Base-by-base conservation (phyloP, 2,797 vertebrate species). In the Myotis planiceps region DNA sequence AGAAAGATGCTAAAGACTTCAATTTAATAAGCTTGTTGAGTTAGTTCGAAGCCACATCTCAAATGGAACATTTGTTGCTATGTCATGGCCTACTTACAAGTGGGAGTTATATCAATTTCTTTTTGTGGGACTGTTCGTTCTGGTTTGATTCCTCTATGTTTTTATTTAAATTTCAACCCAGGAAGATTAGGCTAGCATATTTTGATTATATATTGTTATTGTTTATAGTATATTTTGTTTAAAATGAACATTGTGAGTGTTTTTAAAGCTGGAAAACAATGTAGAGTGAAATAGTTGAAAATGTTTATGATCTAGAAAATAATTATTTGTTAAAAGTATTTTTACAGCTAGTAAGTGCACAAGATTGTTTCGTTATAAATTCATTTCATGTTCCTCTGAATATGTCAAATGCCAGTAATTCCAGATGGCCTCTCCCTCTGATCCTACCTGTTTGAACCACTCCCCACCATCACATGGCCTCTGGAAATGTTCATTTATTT, bases 231-330 rank as follows among this genome's bases (percentile, higher is more conserved):
- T 12, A 45, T 83, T 79, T 58, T 91, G 37, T 78, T 91, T 76
- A 29, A 74, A 80, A 19, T 89, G 47, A 74, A 51, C n/a, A 45
- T 55, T 21, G 45, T 75, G 45, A 68, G 19, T 75, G 25, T 81
- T 93, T 92, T 95, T 84, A 92, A 96, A 81, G 37, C 15, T 81
- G 2, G n/a, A 42, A 94, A 72, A 79, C 60, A 87, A 32, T 78
- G 10, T 60, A 55, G 65, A 55, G 14, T 37, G 29, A 91, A 93
- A 85, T 91, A 83, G 53, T 89, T 82, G 87, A 55, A 75, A 80
- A 79, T 15, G 4, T 92, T 80, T 91, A 51, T 90, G 39, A 88
- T 91, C 78, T 85, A 37, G 39, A 84, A 92, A 88, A 79, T 60
- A 69, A n/a, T 65, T 68, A 10, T 88, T 13, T 89, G 9, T 93